Base-by-base conservation (phyloP, 2,113 vertebrate genomes). In the Gasterosteus nipponicus region DNA sequence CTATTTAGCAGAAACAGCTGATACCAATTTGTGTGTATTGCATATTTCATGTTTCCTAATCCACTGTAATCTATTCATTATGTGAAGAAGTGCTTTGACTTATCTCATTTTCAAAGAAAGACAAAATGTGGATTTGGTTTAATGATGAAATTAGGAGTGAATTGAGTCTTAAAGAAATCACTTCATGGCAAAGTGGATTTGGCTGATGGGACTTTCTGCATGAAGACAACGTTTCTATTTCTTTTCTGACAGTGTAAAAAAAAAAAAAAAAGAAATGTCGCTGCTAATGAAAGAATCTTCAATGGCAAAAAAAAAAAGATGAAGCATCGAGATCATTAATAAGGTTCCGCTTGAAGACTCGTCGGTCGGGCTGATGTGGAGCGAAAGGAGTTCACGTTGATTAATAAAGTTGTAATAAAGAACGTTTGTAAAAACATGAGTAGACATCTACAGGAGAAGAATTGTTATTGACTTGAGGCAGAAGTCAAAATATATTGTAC, bases 301-400 rank as follows among this genome's bases (percentile, higher is more conserved):
- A 58, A 5, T 14, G 44, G 38, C 44, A 56, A 51, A 15, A 49
- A n/a, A n/a, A 38, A 49, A 44, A 68, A 33, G 53, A 82, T 70
- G 47, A 76, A 81, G 35, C 35, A 38, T 85, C 58, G 35, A 31
- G 3, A 26, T 83, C 71, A 74, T 79, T 79, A 81, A n/a, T 8
- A 26, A 16, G 69, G 19, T 35, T 18, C 46, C 62, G 41, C 49
- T 62, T 26, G 31, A 61, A 29, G 46, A 56, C 12, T 47, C 63
- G 31, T 47, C 64, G 62, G 22, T 68, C 31, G 68, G 26, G 16
- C 5, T 12, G 41, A 12, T n/a, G 18, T 11, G 7, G 12, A 49
- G 53, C 18, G 18, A 51, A 70, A 67, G 10, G 3, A 54, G 2
- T 8, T 53, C 35, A 51, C 18, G 41, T 31, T 26, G 22, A 26